Evolutionary conservation across 2,797 vertebrate species (phyloP), one percentile per base, ranked within the genome.

Genomic region (Sebastes diaconus): DNA sequence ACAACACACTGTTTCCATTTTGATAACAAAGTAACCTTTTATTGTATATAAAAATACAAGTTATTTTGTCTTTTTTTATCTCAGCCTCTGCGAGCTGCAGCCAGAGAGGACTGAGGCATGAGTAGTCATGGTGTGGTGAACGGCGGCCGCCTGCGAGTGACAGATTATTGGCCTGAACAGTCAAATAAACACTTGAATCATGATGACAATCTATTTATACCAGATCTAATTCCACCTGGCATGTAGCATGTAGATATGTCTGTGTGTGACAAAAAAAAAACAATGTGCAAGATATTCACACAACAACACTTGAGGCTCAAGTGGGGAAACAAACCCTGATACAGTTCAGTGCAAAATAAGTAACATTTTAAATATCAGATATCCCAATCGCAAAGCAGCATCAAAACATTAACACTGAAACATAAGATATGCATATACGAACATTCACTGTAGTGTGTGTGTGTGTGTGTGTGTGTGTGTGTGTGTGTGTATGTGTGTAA

Each of bases 21-120:
- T 79, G 61, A 82, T 84, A 90, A 79, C 69, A 87, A 95, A 93
- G 85, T 90, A 89, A 73, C 68, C 81, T 92, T 94, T 95, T 94
- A 95, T 95, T 95, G 83, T 63, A 77, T 91, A 94, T 79, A 94
- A 94, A 95, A 95, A 94, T 93, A 93, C 87, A 93, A 79, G 80
- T 77, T 42, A 63, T 73, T 82, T 77, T 60, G 68, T 67, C 25
- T 77, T 55, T 32, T 22, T 76, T 50, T 16, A 69, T 63, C 39
- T 78, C 75, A 73, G 76, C 64, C 39, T 79, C 27, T 52, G 52
- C 22, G 16, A 60, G 77, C 67, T 52, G 72, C 71, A 83, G 60
- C 88, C 54, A 73, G 18, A 77, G 36, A 64, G 27, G 61, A 34
- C 64, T 24, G 70, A 77, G 8, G 65, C 54, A 25, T 8, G 27